Evolutionary conservation across 2,113 vertebrate genomes (phyloP).

Genomic region (Pteruthius melanotis): DNA sequence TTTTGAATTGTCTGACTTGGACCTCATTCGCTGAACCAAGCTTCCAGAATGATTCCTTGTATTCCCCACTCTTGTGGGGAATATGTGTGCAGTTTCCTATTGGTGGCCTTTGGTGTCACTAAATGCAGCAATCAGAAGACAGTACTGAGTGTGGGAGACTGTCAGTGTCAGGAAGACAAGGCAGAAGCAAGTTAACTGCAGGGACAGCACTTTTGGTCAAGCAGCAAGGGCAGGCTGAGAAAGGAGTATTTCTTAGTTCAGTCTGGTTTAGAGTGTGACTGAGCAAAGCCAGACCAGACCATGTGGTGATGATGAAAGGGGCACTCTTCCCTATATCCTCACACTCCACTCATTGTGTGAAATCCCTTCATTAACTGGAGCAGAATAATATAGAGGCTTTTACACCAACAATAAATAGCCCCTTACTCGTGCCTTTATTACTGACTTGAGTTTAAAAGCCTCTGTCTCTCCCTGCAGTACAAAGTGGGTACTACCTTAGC

Average conservation of each 20-base stretch:
- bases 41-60: not conserved
- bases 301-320: not conserved
- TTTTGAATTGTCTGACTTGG: not conserved
- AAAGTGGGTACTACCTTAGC: not conserved
- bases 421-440: not conserved
- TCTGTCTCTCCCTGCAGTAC: not conserved
- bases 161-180: not conserved
- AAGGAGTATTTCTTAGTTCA: not conserved
- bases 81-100: not conserved
- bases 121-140: not conserved
- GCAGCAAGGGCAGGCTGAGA: not conserved
- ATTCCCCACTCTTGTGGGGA: not conserved
- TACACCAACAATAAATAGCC: not conserved
- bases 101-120: not conserved
- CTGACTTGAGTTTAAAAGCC: not conserved
- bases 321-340: not conserved
- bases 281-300: not conserved
- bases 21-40: not conserved
- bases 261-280: not conserved
- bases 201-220: not conserved
- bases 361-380: not conserved
- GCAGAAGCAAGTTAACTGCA: not conserved
- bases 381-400: not conserved
- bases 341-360: fast-evolving
- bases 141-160: not conserved